Percentiles rank a stretch among this genome's conserved stretches.
Conservation (phyloP, 2,888 invertebrate species). For the Merodon equestris region DNA sequence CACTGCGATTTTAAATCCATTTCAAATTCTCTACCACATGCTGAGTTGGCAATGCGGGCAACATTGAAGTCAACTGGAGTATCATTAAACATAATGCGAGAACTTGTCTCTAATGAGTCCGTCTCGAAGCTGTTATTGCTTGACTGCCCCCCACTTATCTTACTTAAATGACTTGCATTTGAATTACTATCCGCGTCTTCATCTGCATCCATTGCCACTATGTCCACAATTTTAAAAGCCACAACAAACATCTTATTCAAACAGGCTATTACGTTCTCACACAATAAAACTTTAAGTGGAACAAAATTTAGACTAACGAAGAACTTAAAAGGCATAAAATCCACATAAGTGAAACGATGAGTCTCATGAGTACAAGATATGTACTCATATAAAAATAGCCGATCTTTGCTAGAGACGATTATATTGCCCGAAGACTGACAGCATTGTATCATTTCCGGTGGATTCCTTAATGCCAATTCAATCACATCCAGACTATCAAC, state of each 20-base stretch:
- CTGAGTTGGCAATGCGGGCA: constrained; percentile 76
- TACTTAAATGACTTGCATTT: constrained; percentile 71
- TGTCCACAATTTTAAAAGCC: constrained; percentile 81
- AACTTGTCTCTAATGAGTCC: constrained; percentile 76
- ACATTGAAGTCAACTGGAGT: constrained; percentile 77
- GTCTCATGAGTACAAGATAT: constrained; percentile 84
- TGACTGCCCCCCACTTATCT: constrained; percentile 72
- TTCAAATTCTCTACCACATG: constrained; percentile 76
- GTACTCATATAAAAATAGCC: constrained; percentile 81
- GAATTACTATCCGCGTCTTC: constrained; percentile 73
- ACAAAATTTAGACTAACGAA: constrained; percentile 83
- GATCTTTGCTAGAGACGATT: constrained; percentile 76
- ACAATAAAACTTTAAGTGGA: constrained; percentile 82
- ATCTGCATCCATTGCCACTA: constrained; percentile 70
- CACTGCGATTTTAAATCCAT: constrained; percentile 76
- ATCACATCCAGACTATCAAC: constrained; percentile 86
- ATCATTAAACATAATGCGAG: constrained; percentile 69
- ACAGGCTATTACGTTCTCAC: constrained; percentile 85
- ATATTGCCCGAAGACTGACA: constrained; percentile 80
- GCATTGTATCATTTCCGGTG: constrained; percentile 83
- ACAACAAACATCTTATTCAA: constrained; percentile 82
- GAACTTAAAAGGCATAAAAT: constrained; percentile 85
- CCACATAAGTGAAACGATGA: constrained; percentile 83
- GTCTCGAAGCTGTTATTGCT: constrained; percentile 77
- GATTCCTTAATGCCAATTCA: constrained; percentile 83